These are phyloP conservation scores for Otolemur garnettii DNA, from an alignment of 2,113 vertebrate species.

Conservation along the genomic window DNA sequence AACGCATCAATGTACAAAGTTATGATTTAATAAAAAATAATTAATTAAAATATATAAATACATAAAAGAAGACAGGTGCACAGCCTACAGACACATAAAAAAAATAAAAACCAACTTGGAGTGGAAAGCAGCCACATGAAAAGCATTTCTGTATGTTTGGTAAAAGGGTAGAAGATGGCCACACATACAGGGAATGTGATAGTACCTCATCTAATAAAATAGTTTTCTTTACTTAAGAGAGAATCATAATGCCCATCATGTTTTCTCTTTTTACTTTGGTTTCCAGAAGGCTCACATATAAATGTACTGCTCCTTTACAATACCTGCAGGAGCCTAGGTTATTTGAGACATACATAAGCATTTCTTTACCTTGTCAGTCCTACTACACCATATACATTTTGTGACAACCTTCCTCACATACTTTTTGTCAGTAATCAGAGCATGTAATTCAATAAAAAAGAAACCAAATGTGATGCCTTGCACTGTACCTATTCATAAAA, in stretches of 20 bases:
- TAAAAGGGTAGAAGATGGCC: not conserved
- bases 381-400: slow-evolving; percentile 3
- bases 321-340: not conserved
- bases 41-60: too few species aligned
- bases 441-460: not conserved
- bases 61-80: too few species aligned
- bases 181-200: not conserved
- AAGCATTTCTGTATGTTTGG: not conserved
- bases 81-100: too few species aligned
- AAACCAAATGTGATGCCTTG: not conserved
- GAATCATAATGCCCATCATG: not conserved
- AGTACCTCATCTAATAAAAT: not conserved
- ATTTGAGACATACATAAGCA: not conserved
- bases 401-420: slow-evolving; percentile 25
- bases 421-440: not conserved
- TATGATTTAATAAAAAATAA: too few species aligned
- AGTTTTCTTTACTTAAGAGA: not conserved
- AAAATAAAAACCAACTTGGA: not conserved
- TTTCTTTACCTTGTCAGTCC: not conserved
- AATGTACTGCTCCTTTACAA: not conserved
- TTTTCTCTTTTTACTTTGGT: slow-evolving; percentile 34
- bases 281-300: slow-evolving; percentile 38
- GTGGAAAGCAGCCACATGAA: not conserved
- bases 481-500: slow-evolving; percentile 48
- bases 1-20: too few species aligned